phyloP scores from a whole-genome alignment of 2,797 vertebrate genomes.

The Cyclopterus lumpus region DNA sequence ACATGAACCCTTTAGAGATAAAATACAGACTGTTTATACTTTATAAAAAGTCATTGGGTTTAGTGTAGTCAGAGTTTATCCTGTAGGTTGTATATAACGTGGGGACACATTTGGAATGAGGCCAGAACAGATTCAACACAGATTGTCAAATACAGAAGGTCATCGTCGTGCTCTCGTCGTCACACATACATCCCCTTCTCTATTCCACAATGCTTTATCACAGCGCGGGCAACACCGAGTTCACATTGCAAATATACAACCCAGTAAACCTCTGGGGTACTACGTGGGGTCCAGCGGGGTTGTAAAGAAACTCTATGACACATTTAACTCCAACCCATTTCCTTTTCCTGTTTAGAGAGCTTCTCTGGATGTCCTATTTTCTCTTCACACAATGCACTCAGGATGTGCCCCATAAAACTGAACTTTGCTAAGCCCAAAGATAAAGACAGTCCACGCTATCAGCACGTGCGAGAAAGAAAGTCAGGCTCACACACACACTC shows the following conservation, averaged over 20 bases:
- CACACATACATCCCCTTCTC: neutral
- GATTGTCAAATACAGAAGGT: neutral
- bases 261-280: conserved; percentile 29
- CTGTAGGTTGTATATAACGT: neutral
- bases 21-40: neutral
- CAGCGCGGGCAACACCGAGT: conserved; percentile 5
- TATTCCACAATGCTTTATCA: neutral
- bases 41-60: neutral
- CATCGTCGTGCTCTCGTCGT: neutral
- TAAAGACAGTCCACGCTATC: conserved; percentile 37
- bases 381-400: conserved; percentile 68
- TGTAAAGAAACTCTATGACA: conserved; percentile 72
- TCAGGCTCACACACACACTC: neutral
- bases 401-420: conserved; percentile 71
- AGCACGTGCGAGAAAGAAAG: conserved; percentile 43
- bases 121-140: neutral
- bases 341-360: conserved; percentile 79
- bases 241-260: conserved; percentile 28
- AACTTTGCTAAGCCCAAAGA: conserved; percentile 35
- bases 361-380: conserved; percentile 74
- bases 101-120: neutral
- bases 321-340: conserved; percentile 70
- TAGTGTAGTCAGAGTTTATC: neutral
- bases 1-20: neutral
- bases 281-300: conserved; percentile 52